Conservation (phyloP, 2,797 vertebrate genomes). For the Rhinogobio ventralis region DNA sequence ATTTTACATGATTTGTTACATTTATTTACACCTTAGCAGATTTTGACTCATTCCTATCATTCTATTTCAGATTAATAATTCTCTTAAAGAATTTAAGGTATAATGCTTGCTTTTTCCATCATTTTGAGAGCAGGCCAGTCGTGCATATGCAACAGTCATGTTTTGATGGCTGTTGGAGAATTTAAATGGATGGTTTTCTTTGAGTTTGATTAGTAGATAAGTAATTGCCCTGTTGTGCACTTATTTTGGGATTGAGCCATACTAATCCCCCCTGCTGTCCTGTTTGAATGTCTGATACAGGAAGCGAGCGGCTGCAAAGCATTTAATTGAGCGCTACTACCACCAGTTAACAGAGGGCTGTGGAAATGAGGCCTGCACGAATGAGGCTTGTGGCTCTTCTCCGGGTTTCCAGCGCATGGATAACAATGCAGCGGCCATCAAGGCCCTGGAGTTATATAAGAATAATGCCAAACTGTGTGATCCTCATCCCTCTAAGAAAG, state of each 20-base stretch:
- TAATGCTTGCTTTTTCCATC: not conserved
- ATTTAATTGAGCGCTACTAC: conserved; percentile 99
- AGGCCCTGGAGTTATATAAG: conserved; percentile 97
- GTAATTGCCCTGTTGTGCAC: conserved; percentile 73
- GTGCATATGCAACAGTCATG: not conserved
- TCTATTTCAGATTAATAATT: conserved; percentile 9
- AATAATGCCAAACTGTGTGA: conserved; percentile 98
- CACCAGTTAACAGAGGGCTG: conserved; percentile 99
- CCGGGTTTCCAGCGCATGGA: conserved; percentile 92
- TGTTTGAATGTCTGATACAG: conserved; percentile 88
- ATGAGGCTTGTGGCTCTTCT: conserved; percentile 97
- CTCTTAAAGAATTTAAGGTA: not conserved
- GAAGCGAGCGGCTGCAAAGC: conserved; percentile 99
- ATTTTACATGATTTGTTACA: not conserved
- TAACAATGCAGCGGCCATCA: conserved; percentile 96
- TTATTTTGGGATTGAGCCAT: conserved; percentile 71
- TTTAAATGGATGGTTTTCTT: conserved; percentile 9
- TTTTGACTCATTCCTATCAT: not conserved
- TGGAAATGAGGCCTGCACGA: conserved; percentile 99
- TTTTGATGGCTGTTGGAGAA: conserved; percentile 19
- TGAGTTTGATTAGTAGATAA: conserved; percentile 43
- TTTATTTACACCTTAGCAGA: not conserved
- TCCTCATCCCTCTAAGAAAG: conserved; percentile 95
- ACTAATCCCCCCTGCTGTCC: conserved; percentile 80
- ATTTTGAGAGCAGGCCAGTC: not conserved